phyloP scores from a whole-genome alignment of 2,113 vertebrate genomes.

The Esox niger region DNA sequence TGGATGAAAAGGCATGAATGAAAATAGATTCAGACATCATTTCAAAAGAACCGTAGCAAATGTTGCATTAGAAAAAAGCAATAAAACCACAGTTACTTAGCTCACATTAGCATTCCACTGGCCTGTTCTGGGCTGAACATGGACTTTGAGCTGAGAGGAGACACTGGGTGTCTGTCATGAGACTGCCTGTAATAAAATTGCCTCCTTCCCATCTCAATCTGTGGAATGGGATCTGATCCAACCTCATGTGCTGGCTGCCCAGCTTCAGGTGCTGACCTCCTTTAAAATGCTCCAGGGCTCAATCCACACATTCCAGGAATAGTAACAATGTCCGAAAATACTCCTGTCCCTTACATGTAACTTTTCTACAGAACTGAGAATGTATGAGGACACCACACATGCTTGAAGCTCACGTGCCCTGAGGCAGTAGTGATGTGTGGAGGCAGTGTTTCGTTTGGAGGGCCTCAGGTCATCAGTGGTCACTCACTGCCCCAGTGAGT shows the following conservation, averaged over 20 bases:
- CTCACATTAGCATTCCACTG: neutral
- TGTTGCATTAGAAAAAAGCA: neutral
- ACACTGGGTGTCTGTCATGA: neutral
- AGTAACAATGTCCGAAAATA: neutral
- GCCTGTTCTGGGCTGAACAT: neutral
- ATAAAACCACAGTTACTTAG: neutral
- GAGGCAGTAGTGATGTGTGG: constrained; percentile 7
- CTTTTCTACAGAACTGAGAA: no score
- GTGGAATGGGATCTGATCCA: constrained; percentile 6
- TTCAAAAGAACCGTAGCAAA: no score
- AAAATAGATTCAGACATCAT: no score
- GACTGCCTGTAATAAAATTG: neutral
- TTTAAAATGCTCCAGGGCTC: neutral
- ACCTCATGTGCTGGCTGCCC: neutral
- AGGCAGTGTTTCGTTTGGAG: constrained; percentile 12
- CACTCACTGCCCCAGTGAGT: constrained; percentile 14
- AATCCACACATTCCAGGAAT: no score
- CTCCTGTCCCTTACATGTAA: no score
- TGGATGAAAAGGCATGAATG: no score
- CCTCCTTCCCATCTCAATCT: neutral
- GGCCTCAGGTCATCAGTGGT: constrained; percentile 11
- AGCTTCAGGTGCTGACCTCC: neutral
- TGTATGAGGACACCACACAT: neutral
- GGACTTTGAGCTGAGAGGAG: neutral
- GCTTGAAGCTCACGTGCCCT: neutral